These are phyloP conservation scores for Sisyra nigra DNA, from an alignment of 2,888 invertebrate genomes.

Conservation along the genomic window DNA sequence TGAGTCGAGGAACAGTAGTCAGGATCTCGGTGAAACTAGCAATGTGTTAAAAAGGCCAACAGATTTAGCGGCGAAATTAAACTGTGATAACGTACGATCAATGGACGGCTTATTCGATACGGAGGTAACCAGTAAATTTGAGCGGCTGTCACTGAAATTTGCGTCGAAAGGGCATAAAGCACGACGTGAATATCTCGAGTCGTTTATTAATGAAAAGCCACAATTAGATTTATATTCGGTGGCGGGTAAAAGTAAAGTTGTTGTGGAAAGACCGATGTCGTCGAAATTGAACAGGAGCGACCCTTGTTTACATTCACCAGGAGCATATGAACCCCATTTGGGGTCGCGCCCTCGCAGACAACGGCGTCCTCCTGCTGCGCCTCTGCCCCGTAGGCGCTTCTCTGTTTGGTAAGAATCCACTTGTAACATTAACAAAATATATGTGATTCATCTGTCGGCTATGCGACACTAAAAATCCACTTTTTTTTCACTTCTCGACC, in stretches of 20 bases:
- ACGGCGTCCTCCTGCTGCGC: slow-evolving; percentile 7
- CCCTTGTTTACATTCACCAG: slow-evolving; percentile 7
- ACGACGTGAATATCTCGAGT: slow-evolving; percentile 5
- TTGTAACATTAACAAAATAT: no score
- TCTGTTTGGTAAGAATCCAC: slow-evolving; percentile 8
- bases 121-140: slow-evolving; percentile 3
- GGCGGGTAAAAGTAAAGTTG: neutral
- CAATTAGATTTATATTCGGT: slow-evolving; percentile 1
- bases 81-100: no score
- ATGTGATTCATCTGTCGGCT: no score
- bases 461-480: no score
- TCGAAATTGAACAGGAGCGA: slow-evolving; percentile 7
- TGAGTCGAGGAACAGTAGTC: no score
- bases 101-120: neutral
- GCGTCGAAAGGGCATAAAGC: neutral
- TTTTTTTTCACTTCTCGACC: no score
- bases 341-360: slow-evolving; percentile 1
- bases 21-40: no score
- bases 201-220: slow-evolving; percentile 6
- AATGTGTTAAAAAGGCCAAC: neutral
- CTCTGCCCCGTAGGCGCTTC: slow-evolving; percentile 7
- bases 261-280: slow-evolving; percentile 2
- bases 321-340: neutral
- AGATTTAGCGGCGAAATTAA: neutral
- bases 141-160: slow-evolving; percentile 4